Evolutionary conservation across 2,888 invertebrate genomes (phyloP).

Genomic region (Parnassius orleans): DNA sequence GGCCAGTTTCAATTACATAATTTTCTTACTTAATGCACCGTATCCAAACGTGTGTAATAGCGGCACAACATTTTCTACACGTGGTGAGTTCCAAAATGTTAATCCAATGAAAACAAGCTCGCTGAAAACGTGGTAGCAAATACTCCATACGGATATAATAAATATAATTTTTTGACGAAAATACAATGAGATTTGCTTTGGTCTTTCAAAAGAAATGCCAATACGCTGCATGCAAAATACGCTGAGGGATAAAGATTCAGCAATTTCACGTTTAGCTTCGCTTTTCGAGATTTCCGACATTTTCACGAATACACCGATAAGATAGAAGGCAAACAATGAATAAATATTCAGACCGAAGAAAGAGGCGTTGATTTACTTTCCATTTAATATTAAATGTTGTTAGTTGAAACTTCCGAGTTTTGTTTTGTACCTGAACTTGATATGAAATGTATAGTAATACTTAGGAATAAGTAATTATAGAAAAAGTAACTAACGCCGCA

Average conservation of each 20-base stretch:
- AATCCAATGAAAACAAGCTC: conserved; percentile 64
- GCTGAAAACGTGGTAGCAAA: conserved; percentile 69
- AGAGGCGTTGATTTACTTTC: not conserved
- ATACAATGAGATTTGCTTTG: conserved; percentile 42
- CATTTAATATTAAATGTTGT: conserved; percentile 10
- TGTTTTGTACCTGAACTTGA: not conserved
- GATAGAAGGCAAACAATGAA: not conserved
- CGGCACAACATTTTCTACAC: conserved; percentile 71
- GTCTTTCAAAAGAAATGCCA: conserved; percentile 57
- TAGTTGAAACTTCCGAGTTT: conserved; percentile 4
- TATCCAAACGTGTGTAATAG: conserved; percentile 73
- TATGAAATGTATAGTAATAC: not conserved
- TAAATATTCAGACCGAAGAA: not conserved
- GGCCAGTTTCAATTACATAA: no score
- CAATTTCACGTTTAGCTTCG: conserved; percentile 61
- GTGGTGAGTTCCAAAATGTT: conserved; percentile 65
- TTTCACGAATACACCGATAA: conserved; percentile 28
- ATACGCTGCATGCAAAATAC: conserved; percentile 61
- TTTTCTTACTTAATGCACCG: conserved; percentile 64
- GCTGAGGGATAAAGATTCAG: conserved; percentile 54
- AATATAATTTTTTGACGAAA: conserved; percentile 57
- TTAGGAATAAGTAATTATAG: not conserved
- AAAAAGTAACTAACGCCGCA: not conserved
- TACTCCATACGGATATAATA: conserved; percentile 49
- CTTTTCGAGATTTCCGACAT: conserved; percentile 47